Base-by-base conservation (phyloP, 2,113 vertebrate species). In the Verasper variegatus region DNA sequence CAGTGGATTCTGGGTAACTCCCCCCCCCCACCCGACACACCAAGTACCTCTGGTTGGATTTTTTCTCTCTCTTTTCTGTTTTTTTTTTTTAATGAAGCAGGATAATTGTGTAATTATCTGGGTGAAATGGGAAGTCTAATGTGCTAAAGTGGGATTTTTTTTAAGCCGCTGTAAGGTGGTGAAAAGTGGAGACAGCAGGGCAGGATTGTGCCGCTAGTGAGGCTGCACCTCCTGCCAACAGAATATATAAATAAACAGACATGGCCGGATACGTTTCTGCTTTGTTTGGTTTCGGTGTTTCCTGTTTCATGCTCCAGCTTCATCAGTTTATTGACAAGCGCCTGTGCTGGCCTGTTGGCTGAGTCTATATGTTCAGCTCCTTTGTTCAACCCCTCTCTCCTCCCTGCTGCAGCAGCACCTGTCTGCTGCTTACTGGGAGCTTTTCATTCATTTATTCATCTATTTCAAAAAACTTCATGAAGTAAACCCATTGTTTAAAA, bases 91-190 rank as follows among this genome's bases (percentile, higher is more conserved):
- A 96, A 94, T 94, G 94, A 96, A 96, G 94, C 95, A 90, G 95
- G 95, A 96, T 97, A 97, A 98, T 96, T 96, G 96, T 96, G 94
- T 96, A 96, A 96, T 96, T 97, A 97, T 97, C 96, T 95, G 94
- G 94, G 94, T 97, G 95, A 96, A 97, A 96, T 95, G 93, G 95
- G 95, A 95, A 94, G 95, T 96, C 95, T 96, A 96, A 96, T 96
- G 95, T 95, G 95, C 96, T 96, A 95, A 96, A 96, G 95, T 95
- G 95, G 95, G 95, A 95, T 95, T 96, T 92, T 90, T 90, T 92
- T 93, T 94, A 96, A 95, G 93, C 95, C 88, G 85, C 93, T 89
- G 93, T 93, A 83, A 86, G 83, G 79, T 80, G 71, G 31, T n/a
- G 68, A 63, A 67, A 51, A 24, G 76, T n/a, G 74, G 66, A 71